These are phyloP conservation scores for Caenorhabditis sulstoni DNA, from an alignment of 2,888 invertebrate genomes.

Conservation along the genomic window DNA sequence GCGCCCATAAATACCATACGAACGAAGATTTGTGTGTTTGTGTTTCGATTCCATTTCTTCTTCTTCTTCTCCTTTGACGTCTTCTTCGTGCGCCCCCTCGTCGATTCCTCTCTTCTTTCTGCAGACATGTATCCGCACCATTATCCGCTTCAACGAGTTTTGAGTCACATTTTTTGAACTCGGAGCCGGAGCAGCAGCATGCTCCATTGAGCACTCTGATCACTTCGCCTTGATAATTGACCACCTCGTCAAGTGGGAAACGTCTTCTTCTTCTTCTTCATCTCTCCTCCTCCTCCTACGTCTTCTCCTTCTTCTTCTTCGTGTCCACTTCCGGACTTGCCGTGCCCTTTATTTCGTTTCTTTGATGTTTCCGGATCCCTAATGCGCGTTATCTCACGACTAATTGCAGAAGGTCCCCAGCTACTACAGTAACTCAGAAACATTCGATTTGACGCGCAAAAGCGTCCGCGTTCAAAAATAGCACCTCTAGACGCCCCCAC, in stretches of 20 bases:
- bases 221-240: slow-evolving; percentile 38
- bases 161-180: slow-evolving; percentile 18
- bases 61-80: too few species aligned
- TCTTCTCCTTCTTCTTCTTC: background rate
- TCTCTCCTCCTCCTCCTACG: slow-evolving; percentile 1
- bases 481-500: too few species aligned
- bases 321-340: background rate
- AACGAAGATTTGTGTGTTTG: too few species aligned
- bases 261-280: slow-evolving; percentile 19
- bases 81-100: background rate
- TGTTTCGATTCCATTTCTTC: background rate
- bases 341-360: slow-evolving; percentile 18
- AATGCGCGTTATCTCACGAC: too few species aligned
- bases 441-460: too few species aligned
- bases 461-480: too few species aligned
- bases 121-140: slow-evolving; percentile 18
- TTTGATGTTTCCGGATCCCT: background rate
- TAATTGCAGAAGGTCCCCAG: slow-evolving; percentile 7
- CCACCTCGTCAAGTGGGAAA: slow-evolving; percentile 16
- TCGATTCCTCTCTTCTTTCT: too few species aligned
- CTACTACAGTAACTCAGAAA: background rate
- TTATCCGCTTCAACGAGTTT: slow-evolving; percentile 9
- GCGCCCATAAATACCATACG: too few species aligned
- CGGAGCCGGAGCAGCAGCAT: slow-evolving; percentile 5
- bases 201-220: slow-evolving; percentile 20